phyloP scores from a whole-genome alignment of 2,113 vertebrate genomes.

The Nothobranchius kuhntae region DNA sequence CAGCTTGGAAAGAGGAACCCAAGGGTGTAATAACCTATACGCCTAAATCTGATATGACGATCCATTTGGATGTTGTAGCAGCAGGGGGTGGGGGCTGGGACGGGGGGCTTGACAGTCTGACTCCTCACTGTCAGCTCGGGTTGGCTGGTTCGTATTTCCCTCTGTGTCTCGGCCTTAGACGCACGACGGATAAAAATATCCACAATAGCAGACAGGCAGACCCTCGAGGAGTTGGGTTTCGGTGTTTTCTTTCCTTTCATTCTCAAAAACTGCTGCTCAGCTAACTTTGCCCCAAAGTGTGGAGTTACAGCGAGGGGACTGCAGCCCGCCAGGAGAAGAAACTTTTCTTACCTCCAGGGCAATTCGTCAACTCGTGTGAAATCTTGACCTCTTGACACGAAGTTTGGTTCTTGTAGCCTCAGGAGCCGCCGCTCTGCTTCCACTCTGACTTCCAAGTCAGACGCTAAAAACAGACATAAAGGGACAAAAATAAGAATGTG shows the following conservation, averaged over 20 bases:
- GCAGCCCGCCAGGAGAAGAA: conserved; percentile 41
- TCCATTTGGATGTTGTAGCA: conserved; percentile 80
- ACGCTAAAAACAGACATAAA: no score
- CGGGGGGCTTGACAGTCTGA: conserved; percentile 65
- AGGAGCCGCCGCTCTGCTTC: background rate
- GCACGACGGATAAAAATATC: conserved; percentile 79
- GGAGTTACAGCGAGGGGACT: conserved; percentile 67
- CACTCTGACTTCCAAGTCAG: no score
- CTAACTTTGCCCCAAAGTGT: conserved; percentile 70
- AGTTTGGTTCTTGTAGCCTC: background rate
- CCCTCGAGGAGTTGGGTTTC: conserved; percentile 73
- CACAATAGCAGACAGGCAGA: conserved; percentile 80
- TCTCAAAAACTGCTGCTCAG: conserved; percentile 78
- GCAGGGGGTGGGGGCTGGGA: conserved; percentile 33
- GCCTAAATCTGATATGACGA: conserved; percentile 83
- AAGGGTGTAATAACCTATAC: conserved; percentile 87
- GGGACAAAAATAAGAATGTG: no score
- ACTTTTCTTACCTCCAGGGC: conserved; percentile 61
- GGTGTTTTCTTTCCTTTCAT: conserved; percentile 76
- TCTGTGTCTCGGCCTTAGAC: conserved; percentile 77
- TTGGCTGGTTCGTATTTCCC: conserved; percentile 77
- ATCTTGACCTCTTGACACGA: background rate
- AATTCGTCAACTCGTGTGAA: conserved; percentile 47
- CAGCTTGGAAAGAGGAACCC: conserved; percentile 81
- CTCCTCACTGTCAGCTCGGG: conserved; percentile 76